Percentiles rank a stretch among this genome's conserved stretches.
These are phyloP conservation scores for Xylocampa areola DNA, from an alignment of 2,888 invertebrate genomes.

Conservation along the genomic window DNA sequence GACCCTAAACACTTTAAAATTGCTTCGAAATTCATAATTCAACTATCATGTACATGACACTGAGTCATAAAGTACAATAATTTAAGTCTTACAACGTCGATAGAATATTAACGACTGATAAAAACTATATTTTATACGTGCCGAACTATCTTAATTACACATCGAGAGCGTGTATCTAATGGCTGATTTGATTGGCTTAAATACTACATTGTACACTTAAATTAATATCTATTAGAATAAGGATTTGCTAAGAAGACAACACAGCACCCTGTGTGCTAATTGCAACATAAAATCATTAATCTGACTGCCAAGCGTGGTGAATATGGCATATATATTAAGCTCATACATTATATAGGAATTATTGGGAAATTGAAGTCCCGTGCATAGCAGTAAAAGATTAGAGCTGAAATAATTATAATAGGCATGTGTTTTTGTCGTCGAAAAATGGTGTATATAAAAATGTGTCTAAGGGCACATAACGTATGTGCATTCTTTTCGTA, in stretches of 20 bases:
- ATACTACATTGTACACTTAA: conserved; percentile 18
- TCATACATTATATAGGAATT: no score
- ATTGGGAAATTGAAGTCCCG: no score
- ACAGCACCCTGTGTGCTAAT: no score
- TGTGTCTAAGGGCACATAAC: no score
- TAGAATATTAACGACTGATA: conserved; percentile 48
- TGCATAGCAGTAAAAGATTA: no score
- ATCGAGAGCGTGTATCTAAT: conserved; percentile 32
- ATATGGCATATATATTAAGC: no score
- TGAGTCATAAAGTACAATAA: conserved; percentile 19
- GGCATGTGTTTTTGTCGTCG: no score
- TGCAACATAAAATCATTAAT: no score
- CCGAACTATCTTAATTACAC: conserved; percentile 41
- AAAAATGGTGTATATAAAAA: no score
- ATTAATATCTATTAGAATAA: conserved; percentile 23
- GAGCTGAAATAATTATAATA: no score
- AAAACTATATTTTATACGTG: conserved; percentile 41
- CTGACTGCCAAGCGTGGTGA: no score
- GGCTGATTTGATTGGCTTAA: conserved; percentile 41
- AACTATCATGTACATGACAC: conserved; percentile 5
- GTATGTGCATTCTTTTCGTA: no score
- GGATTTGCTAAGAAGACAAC: conserved; percentile 12
- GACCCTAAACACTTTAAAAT: conserved; percentile 9
- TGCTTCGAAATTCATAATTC: conserved; percentile 7
- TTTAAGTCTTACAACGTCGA: conserved; percentile 19